phyloP scores from a whole-genome alignment of 2,888 invertebrate species.

The Lypha dubia region DNA sequence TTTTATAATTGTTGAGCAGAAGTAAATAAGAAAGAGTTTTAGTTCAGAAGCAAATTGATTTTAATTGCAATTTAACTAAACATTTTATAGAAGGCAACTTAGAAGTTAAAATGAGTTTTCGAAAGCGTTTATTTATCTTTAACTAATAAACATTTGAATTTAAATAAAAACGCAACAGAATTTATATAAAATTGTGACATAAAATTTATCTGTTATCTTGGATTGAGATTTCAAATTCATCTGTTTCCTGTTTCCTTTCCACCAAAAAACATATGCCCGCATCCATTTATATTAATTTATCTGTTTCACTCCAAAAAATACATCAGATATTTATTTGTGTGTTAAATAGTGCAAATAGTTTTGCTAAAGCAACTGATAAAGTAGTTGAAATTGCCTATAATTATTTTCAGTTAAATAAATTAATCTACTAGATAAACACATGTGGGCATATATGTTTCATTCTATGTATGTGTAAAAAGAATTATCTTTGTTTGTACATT shows the following conservation, averaged over 20 bases:
- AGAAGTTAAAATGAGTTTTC: background rate
- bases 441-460: no score
- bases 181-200: no score
- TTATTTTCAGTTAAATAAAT: conserved; percentile 13
- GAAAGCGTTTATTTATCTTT: background rate
- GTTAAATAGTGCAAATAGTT: background rate
- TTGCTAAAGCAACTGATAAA: background rate
- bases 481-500: no score
- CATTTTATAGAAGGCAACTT: background rate
- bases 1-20: conserved; percentile 24
- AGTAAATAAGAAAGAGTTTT: conserved; percentile 37
- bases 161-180: background rate
- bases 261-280: no score
- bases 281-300: no score
- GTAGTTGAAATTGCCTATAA: background rate
- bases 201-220: no score
- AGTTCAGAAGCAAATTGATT: background rate
- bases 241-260: no score
- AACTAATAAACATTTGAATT: background rate
- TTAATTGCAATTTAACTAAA: conserved; percentile 42
- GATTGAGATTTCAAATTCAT: no score
- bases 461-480: no score
- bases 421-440: conserved; percentile 17
- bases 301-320: no score
- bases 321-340: background rate